These are phyloP conservation scores for Theristicus caerulescens DNA, from an alignment of 2,113 vertebrate species.

Conservation along the genomic window DNA sequence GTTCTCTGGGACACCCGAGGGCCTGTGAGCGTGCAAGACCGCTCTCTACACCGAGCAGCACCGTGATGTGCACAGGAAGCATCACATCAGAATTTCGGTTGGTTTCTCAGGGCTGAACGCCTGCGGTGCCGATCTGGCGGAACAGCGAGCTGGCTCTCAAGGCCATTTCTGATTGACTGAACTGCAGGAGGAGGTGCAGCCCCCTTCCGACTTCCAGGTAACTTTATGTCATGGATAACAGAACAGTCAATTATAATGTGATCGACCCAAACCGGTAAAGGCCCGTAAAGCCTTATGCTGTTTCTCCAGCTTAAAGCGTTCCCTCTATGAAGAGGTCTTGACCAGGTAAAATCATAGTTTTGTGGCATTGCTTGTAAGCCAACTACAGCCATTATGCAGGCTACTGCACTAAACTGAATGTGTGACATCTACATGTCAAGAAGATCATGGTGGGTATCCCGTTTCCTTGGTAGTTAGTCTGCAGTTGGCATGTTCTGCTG, in stretches of 20 bases:
- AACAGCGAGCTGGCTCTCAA: background rate
- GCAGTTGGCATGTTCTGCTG: background rate
- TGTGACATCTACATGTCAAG: fast-evolving
- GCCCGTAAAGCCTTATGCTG: background rate
- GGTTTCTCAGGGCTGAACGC: background rate
- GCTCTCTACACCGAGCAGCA: fast-evolving
- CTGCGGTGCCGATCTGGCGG: background rate
- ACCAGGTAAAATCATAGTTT: background rate
- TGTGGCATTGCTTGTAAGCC: background rate
- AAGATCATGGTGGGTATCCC: background rate
- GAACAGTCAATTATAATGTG: background rate
- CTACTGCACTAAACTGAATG: background rate
- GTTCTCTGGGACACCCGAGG: background rate
- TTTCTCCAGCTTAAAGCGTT: background rate
- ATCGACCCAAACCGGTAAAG: background rate
- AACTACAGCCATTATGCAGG: background rate
- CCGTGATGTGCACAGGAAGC: background rate
- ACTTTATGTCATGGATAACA: background rate
- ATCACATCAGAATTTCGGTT: background rate
- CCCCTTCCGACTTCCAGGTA: background rate
- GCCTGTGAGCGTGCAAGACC: background rate
- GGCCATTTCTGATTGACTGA: too few species aligned
- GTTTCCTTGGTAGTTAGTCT: background rate
- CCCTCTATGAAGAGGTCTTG: background rate
- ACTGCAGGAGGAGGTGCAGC: background rate